Conservation (phyloP, 2,797 vertebrate genomes). For the Lagorchestes hirsutus region DNA sequence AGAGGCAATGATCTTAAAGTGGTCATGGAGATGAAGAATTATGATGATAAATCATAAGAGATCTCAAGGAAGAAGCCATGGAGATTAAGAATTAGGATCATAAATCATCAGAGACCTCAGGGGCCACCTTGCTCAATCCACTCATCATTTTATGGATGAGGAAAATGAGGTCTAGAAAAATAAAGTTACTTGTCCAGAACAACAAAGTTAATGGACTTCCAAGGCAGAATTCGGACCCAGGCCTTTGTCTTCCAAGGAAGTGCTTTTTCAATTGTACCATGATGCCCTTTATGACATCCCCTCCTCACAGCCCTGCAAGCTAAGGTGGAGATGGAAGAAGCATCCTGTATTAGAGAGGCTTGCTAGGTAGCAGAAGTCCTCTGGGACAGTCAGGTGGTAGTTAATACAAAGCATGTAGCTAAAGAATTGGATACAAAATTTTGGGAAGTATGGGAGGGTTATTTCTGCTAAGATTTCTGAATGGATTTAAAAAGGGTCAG, state of each 20-base stretch:
- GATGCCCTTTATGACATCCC: background rate
- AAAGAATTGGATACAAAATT: background rate
- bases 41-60: too few relatives aligned
- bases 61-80: too few relatives aligned
- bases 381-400: background rate
- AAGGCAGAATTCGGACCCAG: background rate
- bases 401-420: background rate
- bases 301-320: conserved; percentile 9
- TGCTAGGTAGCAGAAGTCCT: background rate
- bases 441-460: background rate
- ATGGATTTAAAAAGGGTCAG: background rate
- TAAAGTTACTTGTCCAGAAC: background rate
- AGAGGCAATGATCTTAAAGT: background rate
- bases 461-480: background rate
- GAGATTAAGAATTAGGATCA: background rate
- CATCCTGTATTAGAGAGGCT: background rate
- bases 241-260: background rate
- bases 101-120: background rate
- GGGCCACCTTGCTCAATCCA: background rate
- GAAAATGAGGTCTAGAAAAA: background rate
- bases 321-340: background rate
- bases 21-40: background rate
- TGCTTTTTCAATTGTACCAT: background rate
- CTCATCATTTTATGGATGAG: background rate
- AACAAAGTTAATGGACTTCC: background rate